phyloP scores from a whole-genome alignment of 2,113 vertebrate genomes.

The Rhombomys opimus region DNA sequence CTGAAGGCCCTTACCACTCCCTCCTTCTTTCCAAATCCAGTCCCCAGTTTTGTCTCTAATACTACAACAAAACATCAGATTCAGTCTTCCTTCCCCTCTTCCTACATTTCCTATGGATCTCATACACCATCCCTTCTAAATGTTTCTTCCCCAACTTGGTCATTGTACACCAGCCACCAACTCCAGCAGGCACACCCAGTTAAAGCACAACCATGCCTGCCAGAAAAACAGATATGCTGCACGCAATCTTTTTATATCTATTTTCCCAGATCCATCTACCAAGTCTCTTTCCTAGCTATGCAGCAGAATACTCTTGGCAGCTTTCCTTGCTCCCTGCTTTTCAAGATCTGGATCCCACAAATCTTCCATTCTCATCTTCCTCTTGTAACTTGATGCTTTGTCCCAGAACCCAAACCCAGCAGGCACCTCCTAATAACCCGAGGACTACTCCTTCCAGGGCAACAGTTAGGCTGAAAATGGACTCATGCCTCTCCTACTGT shows the following conservation, averaged over 20 bases:
- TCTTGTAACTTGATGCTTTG: background rate
- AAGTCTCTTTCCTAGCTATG: background rate
- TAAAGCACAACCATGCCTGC: background rate
- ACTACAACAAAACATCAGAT: background rate
- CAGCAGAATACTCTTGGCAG: background rate
- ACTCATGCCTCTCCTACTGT: background rate
- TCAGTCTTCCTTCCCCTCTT: background rate
- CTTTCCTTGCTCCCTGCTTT: background rate
- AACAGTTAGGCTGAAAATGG: background rate
- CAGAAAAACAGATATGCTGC: background rate
- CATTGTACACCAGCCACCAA: background rate
- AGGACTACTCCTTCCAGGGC: background rate
- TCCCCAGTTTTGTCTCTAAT: background rate
- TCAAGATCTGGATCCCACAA: background rate
- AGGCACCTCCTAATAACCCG: background rate
- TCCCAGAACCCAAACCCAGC: background rate
- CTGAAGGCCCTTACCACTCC: background rate
- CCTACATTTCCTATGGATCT: background rate
- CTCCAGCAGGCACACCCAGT: background rate
- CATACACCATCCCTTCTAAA: background rate
- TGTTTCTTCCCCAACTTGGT: background rate
- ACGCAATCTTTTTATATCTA: rapidly evolving
- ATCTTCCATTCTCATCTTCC: background rate
- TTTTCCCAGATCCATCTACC: background rate
- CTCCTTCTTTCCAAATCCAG: background rate